These are phyloP conservation scores for Charina bottae DNA, from an alignment of 2,113 vertebrate genomes.

Conservation along the genomic window DNA sequence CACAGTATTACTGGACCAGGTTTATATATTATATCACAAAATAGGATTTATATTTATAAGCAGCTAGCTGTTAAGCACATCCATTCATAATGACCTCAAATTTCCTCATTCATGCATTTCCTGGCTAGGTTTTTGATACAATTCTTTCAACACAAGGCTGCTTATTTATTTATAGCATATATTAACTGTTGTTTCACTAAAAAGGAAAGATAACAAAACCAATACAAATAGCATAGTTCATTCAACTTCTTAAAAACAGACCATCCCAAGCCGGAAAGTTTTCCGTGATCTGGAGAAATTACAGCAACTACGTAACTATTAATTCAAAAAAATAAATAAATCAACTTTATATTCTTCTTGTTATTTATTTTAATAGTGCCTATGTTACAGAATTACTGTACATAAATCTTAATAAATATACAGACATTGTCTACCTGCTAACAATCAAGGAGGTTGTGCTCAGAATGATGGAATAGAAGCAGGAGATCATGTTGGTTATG, in stretches of 20 bases:
- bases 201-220: background rate
- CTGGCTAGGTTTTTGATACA: background rate
- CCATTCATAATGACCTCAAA: background rate
- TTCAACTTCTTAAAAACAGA: background rate
- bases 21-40: background rate
- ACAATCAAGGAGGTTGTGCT: background rate
- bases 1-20: background rate
- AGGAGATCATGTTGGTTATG: background rate
- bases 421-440: background rate
- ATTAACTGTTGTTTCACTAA: background rate
- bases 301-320: background rate
- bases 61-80: conserved; percentile 1
- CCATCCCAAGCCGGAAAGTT: background rate
- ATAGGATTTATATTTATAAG: background rate
- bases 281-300: background rate
- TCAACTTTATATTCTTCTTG: background rate
- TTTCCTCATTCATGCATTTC: background rate
- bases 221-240: background rate
- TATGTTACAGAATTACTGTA: background rate
- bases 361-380: background rate
- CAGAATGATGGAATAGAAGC: background rate
- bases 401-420: background rate
- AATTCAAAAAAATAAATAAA: background rate
- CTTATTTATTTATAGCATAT: background rate
- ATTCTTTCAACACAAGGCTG: background rate